These are phyloP conservation scores for Hydrolagus affinis DNA, from an alignment of 2,113 vertebrate species.

Conservation along the genomic window DNA sequence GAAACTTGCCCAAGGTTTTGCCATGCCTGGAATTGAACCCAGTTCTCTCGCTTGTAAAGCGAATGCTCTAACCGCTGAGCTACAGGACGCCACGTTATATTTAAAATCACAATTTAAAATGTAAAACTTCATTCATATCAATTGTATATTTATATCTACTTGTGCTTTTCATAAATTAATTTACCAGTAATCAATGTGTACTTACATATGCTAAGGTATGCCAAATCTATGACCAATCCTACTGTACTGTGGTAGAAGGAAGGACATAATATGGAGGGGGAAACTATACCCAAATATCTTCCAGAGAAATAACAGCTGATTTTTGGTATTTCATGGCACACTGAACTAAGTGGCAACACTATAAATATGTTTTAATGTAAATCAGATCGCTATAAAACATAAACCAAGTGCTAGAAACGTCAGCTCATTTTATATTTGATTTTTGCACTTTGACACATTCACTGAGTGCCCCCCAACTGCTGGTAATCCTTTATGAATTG, in stretches of 20 bases:
- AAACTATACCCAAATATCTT: neutral
- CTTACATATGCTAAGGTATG: neutral
- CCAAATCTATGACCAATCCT: neutral
- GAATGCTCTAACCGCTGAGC: no score
- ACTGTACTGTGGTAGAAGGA: neutral
- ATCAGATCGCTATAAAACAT: conserved; percentile 76
- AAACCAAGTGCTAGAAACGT: conserved; percentile 77
- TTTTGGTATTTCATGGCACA: neutral
- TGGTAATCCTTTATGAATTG: neutral
- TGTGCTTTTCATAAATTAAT: neutral
- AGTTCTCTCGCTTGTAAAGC: no score
- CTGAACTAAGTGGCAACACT: conserved; percentile 63
- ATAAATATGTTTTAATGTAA: conserved; percentile 62
- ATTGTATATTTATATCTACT: no score
- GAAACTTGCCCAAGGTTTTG: no score
- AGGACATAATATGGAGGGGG: neutral
- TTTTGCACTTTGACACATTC: no score
- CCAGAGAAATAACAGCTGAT: neutral
- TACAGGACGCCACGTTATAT: no score
- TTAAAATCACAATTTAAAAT: neutral
- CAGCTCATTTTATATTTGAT: conserved; percentile 66
- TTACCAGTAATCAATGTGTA: neutral
- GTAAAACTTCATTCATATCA: neutral
- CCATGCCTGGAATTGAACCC: no score
- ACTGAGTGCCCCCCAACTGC: neutral